These are phyloP conservation scores for Bombus superbus DNA, from an alignment of 1,140 invertebrate species.

Conservation along the genomic window DNA sequence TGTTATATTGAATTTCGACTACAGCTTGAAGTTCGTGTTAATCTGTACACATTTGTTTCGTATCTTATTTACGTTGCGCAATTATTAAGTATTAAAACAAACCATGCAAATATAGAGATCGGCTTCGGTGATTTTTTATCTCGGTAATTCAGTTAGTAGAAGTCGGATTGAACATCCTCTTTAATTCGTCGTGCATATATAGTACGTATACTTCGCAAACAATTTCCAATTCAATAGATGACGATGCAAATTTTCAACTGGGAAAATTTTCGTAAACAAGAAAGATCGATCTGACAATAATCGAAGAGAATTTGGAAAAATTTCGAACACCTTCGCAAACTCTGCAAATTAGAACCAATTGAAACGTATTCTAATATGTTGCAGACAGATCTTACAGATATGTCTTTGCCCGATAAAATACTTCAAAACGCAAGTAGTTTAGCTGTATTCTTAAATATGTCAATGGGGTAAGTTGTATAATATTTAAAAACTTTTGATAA, in stretches of 20 bases:
- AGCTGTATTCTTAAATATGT: not conserved
- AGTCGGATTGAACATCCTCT: not conserved
- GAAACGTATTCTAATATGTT: not conserved
- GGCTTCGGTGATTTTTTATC: not conserved
- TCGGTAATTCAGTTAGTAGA: slow-evolving; percentile 17
- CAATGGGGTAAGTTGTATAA: slow-evolving; percentile 38
- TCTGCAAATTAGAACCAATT: slow-evolving; percentile 28
- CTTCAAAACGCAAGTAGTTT: not conserved
- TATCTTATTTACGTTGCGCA: slow-evolving; percentile 21
- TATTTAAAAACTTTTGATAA: not conserved
- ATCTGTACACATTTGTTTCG: not conserved
- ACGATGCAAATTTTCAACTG: not conserved
- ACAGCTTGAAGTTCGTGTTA: slow-evolving; percentile 8
- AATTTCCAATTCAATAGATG: slow-evolving; percentile 25
- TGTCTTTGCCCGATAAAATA: not conserved
- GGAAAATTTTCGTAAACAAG: not conserved
- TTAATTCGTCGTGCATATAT: slow-evolving; percentile 22
- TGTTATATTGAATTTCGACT: not conserved
- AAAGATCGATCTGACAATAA: not conserved
- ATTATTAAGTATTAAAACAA: slow-evolving; percentile 49
- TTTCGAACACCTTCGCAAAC: too few relatives aligned
- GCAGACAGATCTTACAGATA: not conserved
- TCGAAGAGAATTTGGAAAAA: slow-evolving; percentile 1
- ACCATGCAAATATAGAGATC: slow-evolving; percentile 52
- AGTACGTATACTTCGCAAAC: slow-evolving; percentile 3